Percentiles rank a stretch among this genome's conserved stretches.
These are phyloP conservation scores for Copidosoma aretas DNA, from an alignment of 2,888 invertebrate genomes.

Conservation along the genomic window DNA sequence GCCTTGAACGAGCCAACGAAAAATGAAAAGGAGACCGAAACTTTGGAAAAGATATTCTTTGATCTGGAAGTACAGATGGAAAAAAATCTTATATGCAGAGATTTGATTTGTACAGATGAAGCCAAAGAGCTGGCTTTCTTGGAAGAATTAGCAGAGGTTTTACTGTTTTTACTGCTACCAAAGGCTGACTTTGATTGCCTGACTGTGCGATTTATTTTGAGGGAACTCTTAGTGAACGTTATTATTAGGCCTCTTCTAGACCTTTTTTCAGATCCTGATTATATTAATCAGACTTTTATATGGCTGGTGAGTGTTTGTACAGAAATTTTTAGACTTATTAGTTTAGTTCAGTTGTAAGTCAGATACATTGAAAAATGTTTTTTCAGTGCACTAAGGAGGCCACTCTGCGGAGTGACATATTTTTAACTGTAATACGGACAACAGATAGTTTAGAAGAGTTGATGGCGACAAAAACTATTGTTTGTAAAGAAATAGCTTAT, in stretches of 20 bases:
- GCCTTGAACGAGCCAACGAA: conserved; percentile 55
- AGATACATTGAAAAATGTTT: conserved; percentile 13
- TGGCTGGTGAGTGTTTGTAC: conserved; percentile 73
- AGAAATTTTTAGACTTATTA: conserved; percentile 10
- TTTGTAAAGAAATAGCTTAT: conserved; percentile 81
- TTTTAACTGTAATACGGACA: conserved; percentile 80
- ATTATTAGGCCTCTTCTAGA: conserved; percentile 75
- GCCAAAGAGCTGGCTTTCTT: conserved; percentile 77
- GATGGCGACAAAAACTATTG: conserved; percentile 78
- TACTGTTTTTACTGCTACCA: conserved; percentile 82
- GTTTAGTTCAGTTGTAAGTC: conserved; percentile 6
- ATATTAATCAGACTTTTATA: conserved; percentile 86
- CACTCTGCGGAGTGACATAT: conserved; percentile 81
- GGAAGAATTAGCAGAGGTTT: conserved; percentile 80
- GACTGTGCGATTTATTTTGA: conserved; percentile 76
- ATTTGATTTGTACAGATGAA: conserved; percentile 77
- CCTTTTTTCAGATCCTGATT: conserved; percentile 86
- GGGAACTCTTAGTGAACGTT: conserved; percentile 79
- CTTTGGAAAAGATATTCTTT: conserved; percentile 81
- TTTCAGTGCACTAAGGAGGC: conserved; percentile 80
- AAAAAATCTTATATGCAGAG: conserved; percentile 78
- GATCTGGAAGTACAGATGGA: conserved; percentile 89
- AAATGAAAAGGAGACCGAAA: conserved; percentile 53
- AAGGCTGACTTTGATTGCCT: conserved; percentile 85
- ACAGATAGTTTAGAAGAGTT: conserved; percentile 84